Evolutionary conservation across 2,113 vertebrate species (phyloP).

Genomic region (Numenius arquata): DNA sequence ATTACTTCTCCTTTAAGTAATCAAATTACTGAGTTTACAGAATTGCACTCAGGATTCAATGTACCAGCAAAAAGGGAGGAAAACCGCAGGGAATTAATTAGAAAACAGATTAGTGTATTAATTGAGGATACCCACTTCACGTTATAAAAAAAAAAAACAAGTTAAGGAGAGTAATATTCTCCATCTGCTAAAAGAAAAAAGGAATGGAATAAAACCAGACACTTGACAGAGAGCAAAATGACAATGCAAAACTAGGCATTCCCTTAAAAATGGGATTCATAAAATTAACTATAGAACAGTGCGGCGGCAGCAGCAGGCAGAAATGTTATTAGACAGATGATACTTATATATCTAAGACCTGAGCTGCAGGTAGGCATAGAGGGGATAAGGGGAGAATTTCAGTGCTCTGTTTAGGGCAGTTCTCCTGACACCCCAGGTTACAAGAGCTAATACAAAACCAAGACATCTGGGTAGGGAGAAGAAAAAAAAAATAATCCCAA

Average conservation of each 20-base stretch:
- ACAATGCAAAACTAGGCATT: neutral
- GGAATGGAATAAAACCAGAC: neutral
- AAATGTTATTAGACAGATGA: neutral
- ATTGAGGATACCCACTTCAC: conserved; percentile 41
- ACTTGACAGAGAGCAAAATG: conserved; percentile 4
- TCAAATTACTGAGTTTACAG: conserved; percentile 39
- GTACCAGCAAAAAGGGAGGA: conserved; percentile 37
- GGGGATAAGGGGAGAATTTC: neutral
- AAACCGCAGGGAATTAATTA: conserved; percentile 52
- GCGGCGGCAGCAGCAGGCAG: conserved; percentile 11
- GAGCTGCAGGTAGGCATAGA: neutral
- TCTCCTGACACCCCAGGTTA: neutral
- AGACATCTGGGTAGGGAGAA: neutral
- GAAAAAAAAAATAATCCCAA: neutral
- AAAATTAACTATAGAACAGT: neutral
- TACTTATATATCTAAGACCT: neutral
- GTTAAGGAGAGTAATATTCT: neutral
- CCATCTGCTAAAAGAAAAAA: conserved; percentile 12
- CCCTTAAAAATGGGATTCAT: neutral
- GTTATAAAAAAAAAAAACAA: neutral
- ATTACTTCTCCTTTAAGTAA: conserved; percentile 38
- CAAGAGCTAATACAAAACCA: neutral
- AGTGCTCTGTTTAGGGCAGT: neutral
- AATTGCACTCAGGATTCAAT: conserved; percentile 26
- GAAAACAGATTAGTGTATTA: conserved; percentile 59